Evolutionary conservation across 2,797 vertebrate genomes (phyloP).

Genomic region (Manis crassicaudata): DNA sequence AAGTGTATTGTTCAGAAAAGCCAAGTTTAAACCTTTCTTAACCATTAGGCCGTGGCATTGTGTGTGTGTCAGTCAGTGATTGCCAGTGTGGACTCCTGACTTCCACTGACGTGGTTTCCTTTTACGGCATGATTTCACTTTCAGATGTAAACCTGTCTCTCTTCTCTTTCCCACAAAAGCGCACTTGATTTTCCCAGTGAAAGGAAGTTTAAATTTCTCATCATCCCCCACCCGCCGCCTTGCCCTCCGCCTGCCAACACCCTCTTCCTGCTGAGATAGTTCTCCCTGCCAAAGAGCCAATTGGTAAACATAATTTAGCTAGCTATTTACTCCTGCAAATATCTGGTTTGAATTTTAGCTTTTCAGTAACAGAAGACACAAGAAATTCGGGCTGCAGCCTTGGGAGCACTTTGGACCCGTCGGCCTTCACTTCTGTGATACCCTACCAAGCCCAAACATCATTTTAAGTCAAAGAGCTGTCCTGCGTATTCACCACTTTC

Average conservation of each 20-base stretch:
- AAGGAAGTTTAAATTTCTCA: slow-evolving; percentile 78
- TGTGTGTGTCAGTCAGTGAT: slow-evolving; percentile 81
- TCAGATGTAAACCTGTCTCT: slow-evolving; percentile 83
- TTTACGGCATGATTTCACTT: slow-evolving; percentile 80
- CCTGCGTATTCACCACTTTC: slow-evolving; percentile 51
- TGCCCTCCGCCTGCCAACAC: neutral
- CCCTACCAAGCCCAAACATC: slow-evolving; percentile 58
- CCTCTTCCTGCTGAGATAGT: slow-evolving; percentile 80
- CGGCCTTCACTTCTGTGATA: slow-evolving; percentile 75
- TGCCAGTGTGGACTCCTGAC: slow-evolving; percentile 81
- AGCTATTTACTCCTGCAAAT: slow-evolving; percentile 79
- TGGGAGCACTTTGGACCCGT: slow-evolving; percentile 80
- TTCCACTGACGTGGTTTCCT: slow-evolving; percentile 84
- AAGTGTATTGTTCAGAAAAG: slow-evolving; percentile 85
- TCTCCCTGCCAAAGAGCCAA: slow-evolving; percentile 80
- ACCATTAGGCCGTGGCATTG: slow-evolving; percentile 83
- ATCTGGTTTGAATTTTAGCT: slow-evolving; percentile 77
- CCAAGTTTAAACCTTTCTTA: slow-evolving; percentile 80
- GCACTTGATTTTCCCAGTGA: slow-evolving; percentile 79
- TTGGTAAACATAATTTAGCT: slow-evolving; percentile 81
- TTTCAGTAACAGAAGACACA: slow-evolving; percentile 79
- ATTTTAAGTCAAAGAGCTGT: slow-evolving; percentile 66
- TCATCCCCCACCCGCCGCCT: neutral
- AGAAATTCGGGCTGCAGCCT: slow-evolving; percentile 82
- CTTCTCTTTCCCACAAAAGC: slow-evolving; percentile 71